Percentiles rank a stretch among this genome's conserved stretches.
phyloP scores from a whole-genome alignment of 2,797 vertebrate species.

The Neostethus bicornis region DNA sequence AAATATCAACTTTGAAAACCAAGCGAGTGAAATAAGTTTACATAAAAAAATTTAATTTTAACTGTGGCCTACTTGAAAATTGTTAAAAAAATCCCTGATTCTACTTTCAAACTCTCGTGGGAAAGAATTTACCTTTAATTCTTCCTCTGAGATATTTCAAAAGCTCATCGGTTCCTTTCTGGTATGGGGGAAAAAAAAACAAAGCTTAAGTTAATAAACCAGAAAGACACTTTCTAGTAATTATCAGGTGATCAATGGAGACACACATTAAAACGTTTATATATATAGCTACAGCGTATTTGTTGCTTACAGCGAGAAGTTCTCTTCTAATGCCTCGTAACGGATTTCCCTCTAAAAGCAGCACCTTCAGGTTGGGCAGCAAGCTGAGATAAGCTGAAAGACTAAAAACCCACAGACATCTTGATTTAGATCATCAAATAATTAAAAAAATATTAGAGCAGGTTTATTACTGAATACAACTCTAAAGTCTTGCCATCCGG shows the following conservation, averaged over 20 bases:
- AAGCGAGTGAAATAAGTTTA: neutral
- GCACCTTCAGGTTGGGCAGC: slow-evolving; percentile 87
- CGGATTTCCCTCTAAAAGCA: slow-evolving; percentile 93
- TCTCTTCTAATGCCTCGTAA: slow-evolving; percentile 92
- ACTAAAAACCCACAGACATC: slow-evolving; percentile 73
- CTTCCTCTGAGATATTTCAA: slow-evolving; percentile 91
- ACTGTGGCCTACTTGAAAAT: neutral
- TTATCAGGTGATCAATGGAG: neutral
- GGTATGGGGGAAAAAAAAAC: slow-evolving; percentile 45
- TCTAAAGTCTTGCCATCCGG: no score
- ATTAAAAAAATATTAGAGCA: neutral
- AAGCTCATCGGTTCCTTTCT: slow-evolving; percentile 95
- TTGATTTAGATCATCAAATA: neutral
- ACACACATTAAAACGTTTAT: no score
- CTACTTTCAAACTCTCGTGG: no score
- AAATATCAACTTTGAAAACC: no score
- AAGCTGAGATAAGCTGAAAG: slow-evolving; percentile 87
- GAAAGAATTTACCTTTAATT: slow-evolving; percentile 88
- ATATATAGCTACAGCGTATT: neutral
- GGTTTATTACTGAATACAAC: no score
- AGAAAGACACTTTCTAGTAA: neutral
- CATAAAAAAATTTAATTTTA: neutral
- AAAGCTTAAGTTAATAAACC: neutral
- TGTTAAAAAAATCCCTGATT: no score
- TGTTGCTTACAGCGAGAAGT: slow-evolving; percentile 84